A percentile compares a stretch with the other conserved stretches of the same genome.
Evolutionary conservation across 2,888 invertebrate species (phyloP).

Genomic region (Melanchra persicariae): DNA sequence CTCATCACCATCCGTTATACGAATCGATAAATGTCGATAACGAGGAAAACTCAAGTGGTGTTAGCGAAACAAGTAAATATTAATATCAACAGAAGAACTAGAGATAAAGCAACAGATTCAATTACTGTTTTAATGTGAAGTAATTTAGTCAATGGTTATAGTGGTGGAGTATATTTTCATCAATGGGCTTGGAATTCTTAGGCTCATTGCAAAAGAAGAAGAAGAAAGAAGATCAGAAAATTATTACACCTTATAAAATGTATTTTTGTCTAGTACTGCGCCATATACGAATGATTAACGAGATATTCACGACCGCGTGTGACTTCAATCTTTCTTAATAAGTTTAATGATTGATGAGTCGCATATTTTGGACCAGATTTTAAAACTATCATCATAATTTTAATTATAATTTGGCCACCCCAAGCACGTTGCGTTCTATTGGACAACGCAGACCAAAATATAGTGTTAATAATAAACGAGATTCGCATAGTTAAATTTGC

Average conservation of each 20-base stretch:
- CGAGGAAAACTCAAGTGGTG: slow-evolving; percentile 2
- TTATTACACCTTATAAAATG: slow-evolving; percentile 18
- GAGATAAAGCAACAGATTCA: slow-evolving; percentile 8
- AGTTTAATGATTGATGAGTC: slow-evolving; percentile 45
- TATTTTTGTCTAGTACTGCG: slow-evolving; percentile 26
- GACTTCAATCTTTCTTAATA: slow-evolving; percentile 47
- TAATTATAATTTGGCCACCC: slow-evolving; percentile 23
- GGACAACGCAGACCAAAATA: slow-evolving; percentile 73
- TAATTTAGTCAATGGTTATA: not conserved
- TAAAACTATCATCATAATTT: slow-evolving; percentile 31
- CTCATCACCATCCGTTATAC: slow-evolving; percentile 11
- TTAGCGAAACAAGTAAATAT: slow-evolving; percentile 6
- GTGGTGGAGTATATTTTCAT: not conserved
- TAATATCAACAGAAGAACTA: slow-evolving; percentile 21
- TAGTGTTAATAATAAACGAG: slow-evolving; percentile 77
- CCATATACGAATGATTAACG: slow-evolving; percentile 43
- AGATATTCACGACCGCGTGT: slow-evolving; percentile 34
- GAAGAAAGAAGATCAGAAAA: not conserved
- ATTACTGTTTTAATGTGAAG: slow-evolving; percentile 11
- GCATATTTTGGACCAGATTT: slow-evolving; percentile 36
- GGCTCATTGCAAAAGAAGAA: not conserved
- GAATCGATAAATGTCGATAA: slow-evolving; percentile 29
- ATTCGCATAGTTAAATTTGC: slow-evolving; percentile 74
- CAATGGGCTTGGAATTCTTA: not conserved
- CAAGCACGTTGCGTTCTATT: slow-evolving; percentile 57